These are phyloP conservation scores for Gonioctena quinquepunctata DNA, from an alignment of 1,140 invertebrate genomes.

Conservation along the genomic window DNA sequence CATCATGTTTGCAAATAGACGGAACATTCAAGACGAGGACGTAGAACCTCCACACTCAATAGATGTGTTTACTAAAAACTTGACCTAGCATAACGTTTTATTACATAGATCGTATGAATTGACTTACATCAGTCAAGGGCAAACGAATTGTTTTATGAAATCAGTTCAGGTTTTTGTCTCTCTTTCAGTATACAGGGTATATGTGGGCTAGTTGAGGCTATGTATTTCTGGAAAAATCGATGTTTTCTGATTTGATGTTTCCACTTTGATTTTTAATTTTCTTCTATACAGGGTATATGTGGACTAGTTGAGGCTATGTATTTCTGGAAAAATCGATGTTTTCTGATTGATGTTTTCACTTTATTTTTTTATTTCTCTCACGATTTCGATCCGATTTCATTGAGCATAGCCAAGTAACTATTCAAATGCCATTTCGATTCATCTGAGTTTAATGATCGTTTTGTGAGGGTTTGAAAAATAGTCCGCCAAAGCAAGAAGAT, in stretches of 20 bases:
- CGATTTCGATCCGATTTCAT: no score
- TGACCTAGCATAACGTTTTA: conserved; percentile 13
- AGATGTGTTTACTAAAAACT: conserved; percentile 14
- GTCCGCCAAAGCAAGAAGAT: no score
- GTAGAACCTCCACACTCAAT: conserved; percentile 7
- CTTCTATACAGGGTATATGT: background rate
- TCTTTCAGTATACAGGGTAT: background rate
- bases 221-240: no score
- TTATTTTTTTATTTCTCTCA: no score
- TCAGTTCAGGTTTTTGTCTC: background rate
- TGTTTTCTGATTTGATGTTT: background rate
- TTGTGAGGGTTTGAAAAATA: no score
- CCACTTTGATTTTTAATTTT: background rate
- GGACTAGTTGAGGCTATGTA: no score
- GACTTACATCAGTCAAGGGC: conserved; percentile 9
- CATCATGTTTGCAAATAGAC: conserved; percentile 13
- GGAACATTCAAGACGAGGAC: conserved; percentile 2
- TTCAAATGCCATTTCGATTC: no score
- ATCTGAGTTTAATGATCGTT: no score
- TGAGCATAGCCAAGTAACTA: no score
- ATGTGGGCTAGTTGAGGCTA: background rate
- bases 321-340: no score
- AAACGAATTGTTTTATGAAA: background rate
- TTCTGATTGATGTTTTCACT: no score
- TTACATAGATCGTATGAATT: conserved; percentile 9